Evolutionary conservation across 2,888 invertebrate genomes (phyloP).

Genomic region (Eupithecia exiguata): DNA sequence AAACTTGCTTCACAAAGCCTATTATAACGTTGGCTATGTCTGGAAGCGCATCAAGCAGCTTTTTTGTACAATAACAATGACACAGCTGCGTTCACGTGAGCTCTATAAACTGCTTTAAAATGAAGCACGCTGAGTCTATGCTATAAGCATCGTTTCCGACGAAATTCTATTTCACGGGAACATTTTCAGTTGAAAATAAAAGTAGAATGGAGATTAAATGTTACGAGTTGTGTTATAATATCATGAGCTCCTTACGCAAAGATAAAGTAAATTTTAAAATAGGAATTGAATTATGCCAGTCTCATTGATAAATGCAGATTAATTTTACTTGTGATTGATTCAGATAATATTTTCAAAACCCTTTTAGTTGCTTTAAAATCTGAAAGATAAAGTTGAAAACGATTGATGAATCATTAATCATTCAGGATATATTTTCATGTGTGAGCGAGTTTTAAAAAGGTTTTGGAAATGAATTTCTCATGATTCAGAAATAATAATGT

Average conservation of each 20-base stretch:
- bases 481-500: not conserved
- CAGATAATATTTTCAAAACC: not conserved
- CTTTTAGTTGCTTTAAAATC: not conserved
- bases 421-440: not conserved
- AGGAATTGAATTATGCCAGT: not conserved
- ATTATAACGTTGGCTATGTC: conserved; percentile 9
- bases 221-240: conserved; percentile 13
- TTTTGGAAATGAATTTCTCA: not conserved
- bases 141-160: conserved; percentile 25
- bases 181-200: conserved; percentile 26
- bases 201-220: conserved; percentile 23
- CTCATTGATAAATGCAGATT: not conserved
- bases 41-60: conserved; percentile 12
- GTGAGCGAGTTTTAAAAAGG: conserved; percentile 5
- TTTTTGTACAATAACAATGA: conserved; percentile 12
- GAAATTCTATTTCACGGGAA: conserved; percentile 26
- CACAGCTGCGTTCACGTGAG: conserved; percentile 21
- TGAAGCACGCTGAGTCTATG: conserved; percentile 24
- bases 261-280: not conserved
- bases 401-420: conserved; percentile 8
- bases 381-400: conserved; percentile 1
- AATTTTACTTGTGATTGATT: not conserved
- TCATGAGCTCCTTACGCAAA: not conserved
- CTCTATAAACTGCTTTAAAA: conserved; percentile 24
- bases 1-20: not conserved